phyloP scores from a whole-genome alignment of 2,113 vertebrate species.

The Tachuris rubrigastra region DNA sequence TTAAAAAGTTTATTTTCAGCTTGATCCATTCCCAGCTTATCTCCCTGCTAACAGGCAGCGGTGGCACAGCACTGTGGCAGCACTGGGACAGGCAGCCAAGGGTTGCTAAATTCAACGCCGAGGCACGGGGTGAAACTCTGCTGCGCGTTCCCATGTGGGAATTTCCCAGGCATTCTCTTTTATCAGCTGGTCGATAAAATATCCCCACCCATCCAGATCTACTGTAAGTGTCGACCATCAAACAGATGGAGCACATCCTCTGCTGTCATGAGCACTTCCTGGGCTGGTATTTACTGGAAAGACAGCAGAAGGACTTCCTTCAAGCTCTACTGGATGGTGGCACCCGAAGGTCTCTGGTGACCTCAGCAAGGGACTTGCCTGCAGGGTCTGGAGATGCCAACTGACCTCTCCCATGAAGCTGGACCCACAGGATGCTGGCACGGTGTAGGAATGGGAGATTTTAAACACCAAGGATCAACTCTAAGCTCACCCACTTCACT shows the following conservation, averaged over 20 bases:
- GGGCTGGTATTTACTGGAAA: neutral
- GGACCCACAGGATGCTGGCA: neutral
- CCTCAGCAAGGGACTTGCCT: neutral
- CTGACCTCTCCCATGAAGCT: neutral
- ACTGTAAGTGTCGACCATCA: accelerated
- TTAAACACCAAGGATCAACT: neutral
- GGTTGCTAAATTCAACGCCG: neutral
- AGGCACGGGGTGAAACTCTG: neutral
- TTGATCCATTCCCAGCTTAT: neutral
- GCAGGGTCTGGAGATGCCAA: neutral
- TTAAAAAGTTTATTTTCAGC: neutral
- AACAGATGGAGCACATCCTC: neutral
- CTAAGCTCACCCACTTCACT: neutral
- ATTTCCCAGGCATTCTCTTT: neutral
- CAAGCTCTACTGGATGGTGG: neutral
- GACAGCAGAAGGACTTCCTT: neutral
- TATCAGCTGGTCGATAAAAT: neutral
- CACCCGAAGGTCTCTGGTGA: neutral
- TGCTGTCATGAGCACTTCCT: neutral
- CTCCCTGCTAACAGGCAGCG: neutral
- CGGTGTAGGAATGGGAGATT: neutral
- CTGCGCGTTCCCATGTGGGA: neutral
- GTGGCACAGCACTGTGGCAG: neutral
- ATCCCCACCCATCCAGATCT: neutral
- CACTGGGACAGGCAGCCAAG: neutral